Evolutionary conservation across 2,888 invertebrate species (phyloP).

Genomic region (Stenotaenia linearis): DNA sequence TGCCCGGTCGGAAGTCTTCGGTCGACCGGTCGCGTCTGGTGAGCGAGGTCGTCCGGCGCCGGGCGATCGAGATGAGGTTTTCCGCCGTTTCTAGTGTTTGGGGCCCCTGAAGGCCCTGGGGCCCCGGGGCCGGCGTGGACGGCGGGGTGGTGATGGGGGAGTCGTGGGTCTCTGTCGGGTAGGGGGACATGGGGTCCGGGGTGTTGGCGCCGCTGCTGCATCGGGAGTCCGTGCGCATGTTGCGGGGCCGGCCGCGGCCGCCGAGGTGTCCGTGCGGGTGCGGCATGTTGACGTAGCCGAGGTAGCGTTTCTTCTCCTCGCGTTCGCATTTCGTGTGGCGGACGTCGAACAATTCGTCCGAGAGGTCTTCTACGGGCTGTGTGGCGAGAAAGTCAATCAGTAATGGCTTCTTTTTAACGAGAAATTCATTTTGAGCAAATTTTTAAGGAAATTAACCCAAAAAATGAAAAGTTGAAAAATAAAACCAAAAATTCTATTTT

Average conservation of each 20-base stretch:
- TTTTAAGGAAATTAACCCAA: too few relatives aligned
- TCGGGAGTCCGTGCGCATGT: slow-evolving; percentile 61
- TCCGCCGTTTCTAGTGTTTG: neutral
- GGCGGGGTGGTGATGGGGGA: slow-evolving; percentile 35
- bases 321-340: slow-evolving; percentile 73
- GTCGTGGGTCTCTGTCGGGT: slow-evolving; percentile 33
- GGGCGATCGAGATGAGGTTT: neutral
- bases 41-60: slow-evolving; percentile 38
- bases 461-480: too few relatives aligned
- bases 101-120: neutral
- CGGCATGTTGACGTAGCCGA: slow-evolving; percentile 52
- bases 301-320: slow-evolving; percentile 73
- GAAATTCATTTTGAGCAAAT: too few relatives aligned
- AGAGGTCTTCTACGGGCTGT: slow-evolving; percentile 63
- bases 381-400: too few relatives aligned
- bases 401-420: too few relatives aligned
- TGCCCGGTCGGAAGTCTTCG: slow-evolving; percentile 32
- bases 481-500: too few relatives aligned
- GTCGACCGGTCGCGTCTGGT: slow-evolving; percentile 33
- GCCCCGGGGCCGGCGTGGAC: slow-evolving; percentile 34
- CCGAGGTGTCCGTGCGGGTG: slow-evolving; percentile 27
- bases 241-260: slow-evolving; percentile 45
- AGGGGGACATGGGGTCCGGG: slow-evolving; percentile 49
- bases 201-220: slow-evolving; percentile 68
- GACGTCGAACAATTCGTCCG: slow-evolving; percentile 62